A percentile compares a stretch with the other conserved stretches of the same genome.
phyloP scores from a whole-genome alignment of 1,140 invertebrate genomes.

The Neodiprion lecontei region DNA sequence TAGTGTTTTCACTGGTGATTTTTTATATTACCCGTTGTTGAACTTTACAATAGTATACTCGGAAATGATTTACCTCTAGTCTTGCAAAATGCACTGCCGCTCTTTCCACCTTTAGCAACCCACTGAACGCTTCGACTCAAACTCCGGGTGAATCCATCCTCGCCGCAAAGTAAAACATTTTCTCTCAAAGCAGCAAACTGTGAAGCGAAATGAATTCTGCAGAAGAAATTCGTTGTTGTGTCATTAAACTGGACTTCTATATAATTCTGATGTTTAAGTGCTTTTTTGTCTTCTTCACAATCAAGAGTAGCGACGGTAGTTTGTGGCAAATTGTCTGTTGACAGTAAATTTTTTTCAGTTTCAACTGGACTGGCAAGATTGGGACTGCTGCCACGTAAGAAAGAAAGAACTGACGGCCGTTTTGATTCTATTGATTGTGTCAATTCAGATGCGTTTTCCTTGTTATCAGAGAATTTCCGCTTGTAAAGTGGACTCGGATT shows the following conservation, averaged over 20 bases:
- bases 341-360: conserved; percentile 42
- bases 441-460: conserved; percentile 52
- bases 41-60: too few species aligned
- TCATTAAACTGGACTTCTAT: conserved; percentile 84
- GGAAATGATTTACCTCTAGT: conserved; percentile 72
- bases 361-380: conserved; percentile 53
- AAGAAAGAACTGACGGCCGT: conserved; percentile 58
- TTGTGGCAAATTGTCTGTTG: conserved; percentile 25
- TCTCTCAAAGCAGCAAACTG: conserved; percentile 81
- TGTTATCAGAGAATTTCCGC: conserved; percentile 57
- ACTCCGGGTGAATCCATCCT: conserved; percentile 82
- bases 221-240: conserved; percentile 78
- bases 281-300: conserved; percentile 53
- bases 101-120: conserved; percentile 96
- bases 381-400: conserved; percentile 57
- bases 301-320: conserved; percentile 26
- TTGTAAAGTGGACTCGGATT: conserved; percentile 62
- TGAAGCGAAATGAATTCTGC: conserved; percentile 85
- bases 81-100: conserved; percentile 95
- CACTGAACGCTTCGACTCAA: conserved; percentile 89
- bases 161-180: conserved; percentile 73
- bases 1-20: too few species aligned
- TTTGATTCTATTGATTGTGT: conserved; percentile 56
- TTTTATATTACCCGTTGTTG: too few species aligned
- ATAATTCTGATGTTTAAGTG: conserved; percentile 62